Percentiles rank a stretch among this genome's conserved stretches.
Conservation (phyloP, 2,797 vertebrate species). For the Acipenser ruthenus region DNA sequence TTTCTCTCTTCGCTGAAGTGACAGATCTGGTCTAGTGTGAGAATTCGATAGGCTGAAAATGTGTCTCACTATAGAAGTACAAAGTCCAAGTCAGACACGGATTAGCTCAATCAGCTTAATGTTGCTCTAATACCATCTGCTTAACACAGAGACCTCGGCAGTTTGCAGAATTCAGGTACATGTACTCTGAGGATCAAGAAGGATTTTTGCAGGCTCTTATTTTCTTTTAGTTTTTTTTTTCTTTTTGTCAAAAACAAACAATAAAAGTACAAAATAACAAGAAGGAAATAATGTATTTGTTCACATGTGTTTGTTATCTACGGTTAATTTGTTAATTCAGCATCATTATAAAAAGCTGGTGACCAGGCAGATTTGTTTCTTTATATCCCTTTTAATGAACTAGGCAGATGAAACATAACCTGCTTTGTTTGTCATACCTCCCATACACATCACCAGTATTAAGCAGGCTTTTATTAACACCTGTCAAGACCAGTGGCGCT, state of each 20-base stretch:
- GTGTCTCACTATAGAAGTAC: no score
- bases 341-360: background rate
- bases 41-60: no score
- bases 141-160: no score
- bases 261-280: background rate
- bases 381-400: background rate
- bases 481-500: background rate
- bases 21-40: no score
- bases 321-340: constrained; percentile 1
- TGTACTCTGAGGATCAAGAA: no score
- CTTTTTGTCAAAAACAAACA: background rate
- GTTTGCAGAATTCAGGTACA: no score
- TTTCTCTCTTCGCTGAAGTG: no score
- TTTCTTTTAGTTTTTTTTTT: no score
- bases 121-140: no score
- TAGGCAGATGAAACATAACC: background rate
- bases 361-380: background rate
- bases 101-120: no score
- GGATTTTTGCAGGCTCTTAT: no score
- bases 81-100: no score
- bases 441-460: background rate
- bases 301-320: background rate
- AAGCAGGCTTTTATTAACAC: background rate
- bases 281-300: background rate
- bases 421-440: background rate